Evolutionary conservation across 2,888 invertebrate genomes (phyloP).

Genomic region (Andrena praecox): DNA sequence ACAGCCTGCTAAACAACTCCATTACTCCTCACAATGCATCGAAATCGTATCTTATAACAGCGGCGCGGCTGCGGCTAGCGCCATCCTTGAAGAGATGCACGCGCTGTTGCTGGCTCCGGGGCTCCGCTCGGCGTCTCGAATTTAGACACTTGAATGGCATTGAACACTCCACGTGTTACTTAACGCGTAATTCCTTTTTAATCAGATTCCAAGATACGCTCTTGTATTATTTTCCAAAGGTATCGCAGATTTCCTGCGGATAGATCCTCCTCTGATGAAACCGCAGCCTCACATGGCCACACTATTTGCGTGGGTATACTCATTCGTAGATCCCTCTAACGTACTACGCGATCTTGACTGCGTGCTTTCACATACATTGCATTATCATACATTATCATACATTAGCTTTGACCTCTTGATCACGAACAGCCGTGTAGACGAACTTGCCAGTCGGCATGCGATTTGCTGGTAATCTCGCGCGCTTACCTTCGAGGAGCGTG

Average conservation of each 20-base stretch:
- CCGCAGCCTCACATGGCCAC: neutral
- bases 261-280: conserved; percentile 10
- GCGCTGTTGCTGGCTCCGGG: neutral
- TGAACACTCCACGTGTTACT: neutral
- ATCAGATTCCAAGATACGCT: neutral
- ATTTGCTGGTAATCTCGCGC: conserved; percentile 33
- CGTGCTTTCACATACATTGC: conserved; percentile 59
- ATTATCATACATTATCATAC: conserved; percentile 74
- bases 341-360: conserved; percentile 56
- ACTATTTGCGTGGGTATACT: conserved; percentile 18
- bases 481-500: neutral
- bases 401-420: conserved; percentile 65
- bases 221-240: conserved; percentile 7
- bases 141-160: neutral
- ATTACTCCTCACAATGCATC: conserved; percentile 51
- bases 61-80: neutral
- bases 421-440: conserved; percentile 57
- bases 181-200: neutral
- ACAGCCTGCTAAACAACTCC: conserved; percentile 51
- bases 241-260: neutral
- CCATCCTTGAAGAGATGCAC: neutral
- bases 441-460: conserved; percentile 47
- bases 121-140: neutral
- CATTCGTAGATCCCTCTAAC: conserved; percentile 38
- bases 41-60: conserved; percentile 31